Base-by-base conservation (phyloP, 2,797 vertebrate species). In the Mionectes olivaceus region DNA sequence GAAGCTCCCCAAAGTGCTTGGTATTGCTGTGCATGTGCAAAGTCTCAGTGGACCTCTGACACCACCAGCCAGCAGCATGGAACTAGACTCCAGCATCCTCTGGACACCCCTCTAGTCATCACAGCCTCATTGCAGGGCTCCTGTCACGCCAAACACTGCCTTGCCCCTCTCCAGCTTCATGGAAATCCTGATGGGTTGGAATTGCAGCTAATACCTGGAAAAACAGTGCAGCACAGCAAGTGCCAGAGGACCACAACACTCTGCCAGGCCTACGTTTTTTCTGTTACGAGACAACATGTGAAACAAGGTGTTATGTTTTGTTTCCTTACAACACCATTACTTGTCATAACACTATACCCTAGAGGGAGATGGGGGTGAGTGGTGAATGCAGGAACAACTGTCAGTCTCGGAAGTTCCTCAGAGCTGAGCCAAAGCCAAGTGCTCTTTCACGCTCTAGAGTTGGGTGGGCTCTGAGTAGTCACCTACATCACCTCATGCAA, bases 301-400 rank as follows among this genome's bases (percentile, higher is more conserved):
- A 73, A 93, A 80, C 2, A 61, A 57, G 11, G 33, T 47, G 10
- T 28, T 57, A 15, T 5, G 9, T 37, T 71, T 68, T 5, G 7
- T 55, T 69, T 67, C 32, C 24, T 84, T 4, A 5, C 35, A 35
- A 30, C 0, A 0, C 21, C 27, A n/a, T 30, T 2, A 32, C 10
- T 55, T 73, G 19, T 47, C 35, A 5, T 47, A 57, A 46, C 14
- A 14, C 52, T 27, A 23, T 23, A 33, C 9, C 17, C 55, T n/a
- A 28, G 30, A 55, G 44, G 50, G 6, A 44, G 14, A 37, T 8
- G 21, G 5, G 5, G 1, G 17, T 75, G 23, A 86, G 11, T 14
- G 44, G 17, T 7, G 25, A 74, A 52, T 22, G 28, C 14, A 44
- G 33, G 13, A 52, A 24, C 4, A 80, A 11, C 10, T 46, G 13